phyloP scores from a whole-genome alignment of 2,888 invertebrate genomes.

The Teleogryllus oceanicus region DNA sequence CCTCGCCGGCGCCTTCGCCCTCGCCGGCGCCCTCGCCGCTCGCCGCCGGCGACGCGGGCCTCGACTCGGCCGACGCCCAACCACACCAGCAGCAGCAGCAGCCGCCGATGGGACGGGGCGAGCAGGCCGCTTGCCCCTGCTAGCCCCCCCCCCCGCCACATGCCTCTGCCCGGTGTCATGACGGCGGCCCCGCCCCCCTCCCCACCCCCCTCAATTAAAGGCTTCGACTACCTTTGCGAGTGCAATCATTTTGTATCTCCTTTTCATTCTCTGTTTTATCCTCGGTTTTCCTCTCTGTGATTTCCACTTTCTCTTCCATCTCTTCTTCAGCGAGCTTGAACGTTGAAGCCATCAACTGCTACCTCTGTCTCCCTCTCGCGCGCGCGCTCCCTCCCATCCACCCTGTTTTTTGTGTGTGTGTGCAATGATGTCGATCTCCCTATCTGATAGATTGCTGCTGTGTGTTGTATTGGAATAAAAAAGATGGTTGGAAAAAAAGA shows the following conservation, averaged over 20 bases:
- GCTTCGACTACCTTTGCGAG: too few species aligned
- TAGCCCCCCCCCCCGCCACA: background rate
- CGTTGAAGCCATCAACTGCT: background rate
- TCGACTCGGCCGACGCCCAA: background rate
- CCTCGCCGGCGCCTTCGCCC: too few species aligned
- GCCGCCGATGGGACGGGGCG: background rate
- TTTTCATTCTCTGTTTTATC: too few species aligned
- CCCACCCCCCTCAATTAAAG: background rate
- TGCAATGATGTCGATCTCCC: background rate
- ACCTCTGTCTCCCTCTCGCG: background rate
- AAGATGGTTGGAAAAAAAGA: too few species aligned
- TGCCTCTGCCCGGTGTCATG: background rate
- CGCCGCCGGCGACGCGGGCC: conserved; percentile 11
- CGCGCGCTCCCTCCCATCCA: background rate
- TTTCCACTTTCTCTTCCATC: background rate
- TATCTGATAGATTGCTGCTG: too few species aligned
- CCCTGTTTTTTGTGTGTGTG: background rate
- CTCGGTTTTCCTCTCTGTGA: too few species aligned
- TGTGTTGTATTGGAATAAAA: too few species aligned
- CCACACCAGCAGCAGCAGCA: background rate
- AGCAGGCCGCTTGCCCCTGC: background rate
- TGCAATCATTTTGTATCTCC: background rate
- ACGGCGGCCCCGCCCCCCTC: background rate
- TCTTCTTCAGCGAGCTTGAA: background rate
- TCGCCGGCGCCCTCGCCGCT: background rate